Conservation (phyloP, 2,888 invertebrate species). For the Caenorhabditis doughertyi region DNA sequence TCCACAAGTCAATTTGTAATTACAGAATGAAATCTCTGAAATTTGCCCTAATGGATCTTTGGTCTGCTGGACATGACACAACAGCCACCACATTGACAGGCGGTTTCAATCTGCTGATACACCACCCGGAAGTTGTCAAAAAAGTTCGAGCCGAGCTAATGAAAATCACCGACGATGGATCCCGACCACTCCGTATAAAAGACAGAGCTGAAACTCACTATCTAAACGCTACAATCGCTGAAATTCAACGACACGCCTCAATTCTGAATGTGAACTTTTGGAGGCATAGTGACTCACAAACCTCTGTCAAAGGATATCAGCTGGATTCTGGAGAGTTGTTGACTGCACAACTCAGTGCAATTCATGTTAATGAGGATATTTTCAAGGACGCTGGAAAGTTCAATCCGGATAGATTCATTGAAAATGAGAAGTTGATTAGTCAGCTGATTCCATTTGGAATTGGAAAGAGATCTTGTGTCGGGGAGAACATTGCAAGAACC, state of each 20-base stretch:
- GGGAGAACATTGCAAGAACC: constrained; percentile 64
- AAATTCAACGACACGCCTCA: constrained; percentile 64
- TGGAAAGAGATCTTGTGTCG: constrained; percentile 66
- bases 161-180: constrained; percentile 42
- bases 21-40: constrained; percentile 7
- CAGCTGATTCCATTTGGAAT: constrained; percentile 62
- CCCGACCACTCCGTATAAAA: constrained; percentile 7
- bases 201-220: constrained; percentile 44
- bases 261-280: constrained; percentile 62
- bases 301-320: constrained; percentile 38
- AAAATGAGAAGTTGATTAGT: constrained; percentile 45
- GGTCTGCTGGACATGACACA: constrained; percentile 70
- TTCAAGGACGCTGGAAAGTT: constrained; percentile 47
- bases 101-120: constrained; percentile 53
- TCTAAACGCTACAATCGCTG: constrained; percentile 38
- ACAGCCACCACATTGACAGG: constrained; percentile 60
- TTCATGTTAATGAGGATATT: constrained; percentile 51
- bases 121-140: constrained; percentile 46
- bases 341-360: constrained; percentile 52
- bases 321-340: constrained; percentile 44
- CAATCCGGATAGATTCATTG: constrained; percentile 56
- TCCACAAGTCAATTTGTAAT: background rate
- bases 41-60: constrained; percentile 49
- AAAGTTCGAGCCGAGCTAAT: constrained; percentile 53
- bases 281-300: constrained; percentile 21